Base-by-base conservation (phyloP, 2,888 invertebrate genomes). In the Leucozona laternaria region DNA sequence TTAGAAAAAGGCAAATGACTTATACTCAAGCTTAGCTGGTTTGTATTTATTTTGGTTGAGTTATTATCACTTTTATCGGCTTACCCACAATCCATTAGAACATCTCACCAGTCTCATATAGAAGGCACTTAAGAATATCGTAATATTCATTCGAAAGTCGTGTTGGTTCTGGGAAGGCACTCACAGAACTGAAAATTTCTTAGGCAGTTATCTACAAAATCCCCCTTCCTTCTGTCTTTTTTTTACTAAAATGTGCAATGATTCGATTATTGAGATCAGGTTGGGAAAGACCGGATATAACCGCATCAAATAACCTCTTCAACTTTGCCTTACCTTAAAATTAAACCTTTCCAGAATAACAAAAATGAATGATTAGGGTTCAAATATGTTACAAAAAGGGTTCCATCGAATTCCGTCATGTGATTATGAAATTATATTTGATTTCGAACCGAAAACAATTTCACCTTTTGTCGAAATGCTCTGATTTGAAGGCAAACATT, bases 391-490 rank as follows among this genome's bases (percentile, higher is more conserved):
- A 4, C 31, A 34, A 57, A 57, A 57, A 4, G 17, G 31, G 28
- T 53, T 53, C 15, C 8, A 22, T 40, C 37, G 37, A 60, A 40
- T 60, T 60, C 13, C 13, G 7, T 22, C 22, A 60, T 34, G n/a
- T 10, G 8, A 40, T 40, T 60, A 15, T 22, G 6, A n/a, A 37
- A 22, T 22, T 37, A 15, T 20, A 15, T 58, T 40, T 40, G n/a
- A 25, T n/a, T 53, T 22, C 8, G 15, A 22, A 58, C 7, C 22
- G 22, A 60, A 37, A 60, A 22, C 8, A 20, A 60, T 20, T 40
- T 60, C 8, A 60, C 58, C 37, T 37, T 60, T 60, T 60, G 22
- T 60, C 15, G 15, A 25, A 53, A 25, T 53, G 6, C 53, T 22
- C 8, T 28, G 53, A 25, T n/a, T 25, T n/a, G 8, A 53, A 53